Conservation (phyloP, 2,888 invertebrate genomes). For the Drosophila percnosoma region DNA sequence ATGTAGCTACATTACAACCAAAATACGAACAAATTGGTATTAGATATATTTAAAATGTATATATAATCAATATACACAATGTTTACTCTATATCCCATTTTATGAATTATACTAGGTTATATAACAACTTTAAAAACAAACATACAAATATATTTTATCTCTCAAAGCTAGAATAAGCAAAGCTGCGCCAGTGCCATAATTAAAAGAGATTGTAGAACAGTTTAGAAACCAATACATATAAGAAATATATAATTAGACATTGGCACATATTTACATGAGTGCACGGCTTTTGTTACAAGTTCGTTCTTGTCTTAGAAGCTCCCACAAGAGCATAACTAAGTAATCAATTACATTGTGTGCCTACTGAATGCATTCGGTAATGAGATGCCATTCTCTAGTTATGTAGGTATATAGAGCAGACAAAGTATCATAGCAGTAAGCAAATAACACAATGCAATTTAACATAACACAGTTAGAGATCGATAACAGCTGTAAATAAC, state of each 20-base stretch:
- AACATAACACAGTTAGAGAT: not conserved
- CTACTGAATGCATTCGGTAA: not conserved
- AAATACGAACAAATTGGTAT: too few species aligned
- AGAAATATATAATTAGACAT: not conserved
- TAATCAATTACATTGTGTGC: not conserved
- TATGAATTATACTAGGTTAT: not conserved
- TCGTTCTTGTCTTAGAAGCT: not conserved
- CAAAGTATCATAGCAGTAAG: not conserved
- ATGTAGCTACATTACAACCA: too few species aligned
- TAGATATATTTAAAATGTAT: not conserved
- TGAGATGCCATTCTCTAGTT: not conserved
- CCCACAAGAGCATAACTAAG: not conserved
- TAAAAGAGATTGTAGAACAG: too few species aligned
- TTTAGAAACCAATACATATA: not conserved
- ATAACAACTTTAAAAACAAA: too few species aligned
- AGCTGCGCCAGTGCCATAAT: not conserved
- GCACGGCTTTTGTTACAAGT: not conserved
- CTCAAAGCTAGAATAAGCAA: too few species aligned
- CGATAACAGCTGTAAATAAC: not conserved
- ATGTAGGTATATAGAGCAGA: not conserved
- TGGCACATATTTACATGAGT: not conserved
- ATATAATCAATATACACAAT: not conserved
- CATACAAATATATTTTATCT: too few species aligned
- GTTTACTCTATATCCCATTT: not conserved
- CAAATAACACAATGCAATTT: not conserved